Percentiles rank a stretch among this genome's conserved stretches.
phyloP scores from a whole-genome alignment of 2,113 vertebrate genomes.

The Montifringilla adamsi region DNA sequence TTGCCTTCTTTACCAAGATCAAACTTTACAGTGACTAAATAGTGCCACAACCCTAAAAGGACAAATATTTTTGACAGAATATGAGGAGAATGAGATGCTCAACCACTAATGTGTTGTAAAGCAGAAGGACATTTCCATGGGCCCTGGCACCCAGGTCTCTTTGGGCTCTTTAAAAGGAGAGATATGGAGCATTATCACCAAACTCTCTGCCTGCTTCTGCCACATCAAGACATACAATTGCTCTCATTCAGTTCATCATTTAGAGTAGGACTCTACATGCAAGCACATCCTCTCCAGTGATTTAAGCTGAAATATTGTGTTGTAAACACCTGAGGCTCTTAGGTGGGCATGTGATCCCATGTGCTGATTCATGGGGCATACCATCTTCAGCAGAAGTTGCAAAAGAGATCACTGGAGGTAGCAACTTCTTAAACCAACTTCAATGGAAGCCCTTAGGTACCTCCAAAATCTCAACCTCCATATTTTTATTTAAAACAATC shows the following conservation, averaged over 20 bases:
- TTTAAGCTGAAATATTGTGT: not conserved
- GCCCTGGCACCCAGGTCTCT: not conserved
- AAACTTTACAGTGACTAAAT: not conserved
- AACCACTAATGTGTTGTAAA: not conserved
- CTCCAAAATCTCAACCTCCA: not conserved
- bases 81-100: not conserved
- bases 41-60: not conserved
- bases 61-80: not conserved
- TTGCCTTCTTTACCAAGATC: not conserved
- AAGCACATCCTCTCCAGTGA: not conserved
- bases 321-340: not conserved
- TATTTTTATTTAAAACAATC: not conserved
- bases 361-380: not conserved
- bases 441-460: not conserved
- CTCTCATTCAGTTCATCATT: not conserved
- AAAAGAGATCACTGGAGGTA: not conserved
- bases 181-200: not conserved
- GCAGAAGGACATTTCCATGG: not conserved
- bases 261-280: not conserved
- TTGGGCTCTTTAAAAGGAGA: not conserved
- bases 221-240: not conserved
- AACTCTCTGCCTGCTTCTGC: not conserved
- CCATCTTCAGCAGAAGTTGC: not conserved
- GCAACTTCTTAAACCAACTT: not conserved
- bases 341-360: rapidly evolving